A percentile compares a stretch with the other conserved stretches of the same genome.
These are phyloP conservation scores for Drosophila suzukii DNA, from an alignment of 1,140 invertebrate species.

Conservation along the genomic window DNA sequence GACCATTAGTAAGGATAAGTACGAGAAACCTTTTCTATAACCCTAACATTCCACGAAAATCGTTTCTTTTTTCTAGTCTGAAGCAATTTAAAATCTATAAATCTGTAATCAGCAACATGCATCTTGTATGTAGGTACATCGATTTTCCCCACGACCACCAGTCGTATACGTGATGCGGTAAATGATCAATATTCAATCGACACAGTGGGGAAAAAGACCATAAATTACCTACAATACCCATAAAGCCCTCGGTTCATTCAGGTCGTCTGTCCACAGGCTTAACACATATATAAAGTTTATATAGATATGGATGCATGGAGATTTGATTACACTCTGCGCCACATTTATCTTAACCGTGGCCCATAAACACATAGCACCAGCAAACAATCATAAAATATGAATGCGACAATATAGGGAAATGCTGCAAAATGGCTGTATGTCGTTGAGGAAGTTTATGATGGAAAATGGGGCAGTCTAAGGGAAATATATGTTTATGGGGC, in stretches of 20 bases:
- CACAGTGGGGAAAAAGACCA: conserved; percentile 16
- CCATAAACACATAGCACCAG: conserved; percentile 38
- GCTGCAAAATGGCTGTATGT: neutral
- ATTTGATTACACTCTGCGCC: conserved; percentile 41
- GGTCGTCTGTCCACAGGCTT: neutral
- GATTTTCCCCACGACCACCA: conserved; percentile 24
- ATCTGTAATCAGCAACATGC: conserved; percentile 18
- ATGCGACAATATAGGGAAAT: conserved; percentile 24
- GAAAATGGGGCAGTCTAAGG: neutral
- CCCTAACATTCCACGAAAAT: neutral
- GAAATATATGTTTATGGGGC: neutral
- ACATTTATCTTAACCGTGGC: conserved; percentile 50
- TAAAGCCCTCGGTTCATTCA: conserved; percentile 28
- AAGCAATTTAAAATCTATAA: conserved; percentile 38
- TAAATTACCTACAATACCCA: conserved; percentile 42
- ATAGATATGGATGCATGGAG: conserved; percentile 20
- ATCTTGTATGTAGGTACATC: conserved; percentile 25
- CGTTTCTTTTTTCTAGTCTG: neutral
- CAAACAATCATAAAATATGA: conserved; percentile 38
- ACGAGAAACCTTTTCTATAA: neutral
- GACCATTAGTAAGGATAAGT: neutral
- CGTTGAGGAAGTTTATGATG: neutral
- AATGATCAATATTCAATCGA: conserved; percentile 49
- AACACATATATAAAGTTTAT: conserved; percentile 1
- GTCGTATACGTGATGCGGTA: conserved; percentile 38